These are phyloP conservation scores for Nomada hirtipes DNA, from an alignment of 2,888 invertebrate genomes.

Conservation along the genomic window DNA sequence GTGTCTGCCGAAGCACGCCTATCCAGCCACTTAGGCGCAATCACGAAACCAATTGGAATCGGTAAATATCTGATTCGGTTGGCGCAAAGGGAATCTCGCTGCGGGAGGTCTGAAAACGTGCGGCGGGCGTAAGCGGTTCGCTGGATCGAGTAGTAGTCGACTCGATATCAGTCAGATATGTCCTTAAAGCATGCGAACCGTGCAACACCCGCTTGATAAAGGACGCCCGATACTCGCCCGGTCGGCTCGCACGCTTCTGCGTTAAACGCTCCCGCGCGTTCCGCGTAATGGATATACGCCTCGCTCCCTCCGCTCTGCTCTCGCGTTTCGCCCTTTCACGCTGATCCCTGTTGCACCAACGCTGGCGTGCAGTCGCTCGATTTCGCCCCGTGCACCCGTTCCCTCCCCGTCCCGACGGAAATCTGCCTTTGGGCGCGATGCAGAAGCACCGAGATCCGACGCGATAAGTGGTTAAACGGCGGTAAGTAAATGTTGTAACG, in stretches of 20 bases:
- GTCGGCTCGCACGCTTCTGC: constrained; percentile 44
- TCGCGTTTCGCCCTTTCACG: constrained; percentile 19
- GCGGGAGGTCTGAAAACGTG: constrained; percentile 22
- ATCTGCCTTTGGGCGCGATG: constrained; percentile 77
- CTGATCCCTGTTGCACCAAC: constrained; percentile 31
- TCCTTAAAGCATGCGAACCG: constrained; percentile 83
- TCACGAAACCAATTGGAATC: constrained; percentile 82
- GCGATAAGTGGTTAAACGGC: constrained; percentile 80
- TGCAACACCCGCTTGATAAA: constrained; percentile 63
- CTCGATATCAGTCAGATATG: constrained; percentile 81
- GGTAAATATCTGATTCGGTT: constrained; percentile 77
- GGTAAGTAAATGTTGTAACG: constrained; percentile 75
- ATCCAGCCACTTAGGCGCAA: constrained; percentile 77
- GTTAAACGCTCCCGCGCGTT: constrained; percentile 65
- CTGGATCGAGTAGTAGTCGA: constrained; percentile 73
- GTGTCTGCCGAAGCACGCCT: constrained; percentile 36
- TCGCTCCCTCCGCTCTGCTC: constrained; percentile 36
- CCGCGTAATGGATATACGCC: constrained; percentile 68
- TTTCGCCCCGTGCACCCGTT: constrained; percentile 29
- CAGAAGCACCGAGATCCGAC: constrained; percentile 75
- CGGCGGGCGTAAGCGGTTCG: constrained; percentile 71
- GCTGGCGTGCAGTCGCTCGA: constrained; percentile 40
- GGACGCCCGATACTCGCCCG: constrained; percentile 55
- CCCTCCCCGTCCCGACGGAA: constrained; percentile 49
- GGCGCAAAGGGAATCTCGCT: constrained; percentile 58